Evolutionary conservation across 2,888 invertebrate species (phyloP).

Genomic region (Ornithoptera alexandrae): DNA sequence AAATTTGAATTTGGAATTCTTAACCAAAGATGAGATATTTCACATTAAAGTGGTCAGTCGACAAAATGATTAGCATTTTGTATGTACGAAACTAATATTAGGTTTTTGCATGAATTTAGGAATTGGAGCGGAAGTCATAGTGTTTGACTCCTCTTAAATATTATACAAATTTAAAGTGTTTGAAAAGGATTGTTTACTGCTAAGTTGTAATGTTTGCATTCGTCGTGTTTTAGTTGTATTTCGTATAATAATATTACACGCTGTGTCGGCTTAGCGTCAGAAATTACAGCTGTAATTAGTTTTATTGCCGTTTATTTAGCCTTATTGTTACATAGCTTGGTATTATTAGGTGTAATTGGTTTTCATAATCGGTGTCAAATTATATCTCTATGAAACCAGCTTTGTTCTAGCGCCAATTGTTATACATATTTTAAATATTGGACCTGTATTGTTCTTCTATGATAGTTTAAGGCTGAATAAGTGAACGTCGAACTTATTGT

Average conservation of each 20-base stretch:
- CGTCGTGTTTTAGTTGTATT: background rate
- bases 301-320: constrained; percentile 21
- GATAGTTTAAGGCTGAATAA: background rate
- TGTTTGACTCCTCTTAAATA: too few species aligned
- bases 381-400: background rate
- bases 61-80: too few species aligned
- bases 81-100: too few species aligned
- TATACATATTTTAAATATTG: background rate
- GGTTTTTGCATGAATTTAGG: too few species aligned
- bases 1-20: too few species aligned
- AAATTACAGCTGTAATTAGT: constrained; percentile 17
- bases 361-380: constrained; percentile 13
- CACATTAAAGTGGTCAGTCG: too few species aligned
- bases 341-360: constrained; percentile 17
- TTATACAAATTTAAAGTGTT: too few species aligned
- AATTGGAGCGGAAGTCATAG: too few species aligned
- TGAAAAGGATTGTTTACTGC: too few species aligned
- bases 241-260: background rate
- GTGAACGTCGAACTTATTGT: background rate
- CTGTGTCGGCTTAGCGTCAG: background rate
- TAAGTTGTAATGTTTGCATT: too few species aligned
- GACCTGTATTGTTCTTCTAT: background rate
- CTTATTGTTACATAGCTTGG: constrained; percentile 18
- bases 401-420: background rate
- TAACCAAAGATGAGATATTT: too few species aligned